Base-by-base conservation (phyloP, 1,140 invertebrate genomes). In the Diploscapter pachys region DNA sequence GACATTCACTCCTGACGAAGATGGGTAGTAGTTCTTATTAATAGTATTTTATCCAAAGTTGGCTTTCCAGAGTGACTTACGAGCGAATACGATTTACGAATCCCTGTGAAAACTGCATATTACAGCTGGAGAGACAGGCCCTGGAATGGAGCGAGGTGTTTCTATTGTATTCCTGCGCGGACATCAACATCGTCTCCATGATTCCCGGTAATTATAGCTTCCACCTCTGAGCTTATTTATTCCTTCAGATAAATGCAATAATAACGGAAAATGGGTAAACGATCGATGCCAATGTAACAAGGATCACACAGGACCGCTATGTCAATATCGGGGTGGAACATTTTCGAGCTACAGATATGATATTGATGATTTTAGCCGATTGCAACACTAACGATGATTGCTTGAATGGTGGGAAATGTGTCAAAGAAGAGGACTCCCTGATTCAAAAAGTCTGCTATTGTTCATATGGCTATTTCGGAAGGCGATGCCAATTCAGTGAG, bases 131-230 rank as follows among this genome's bases (percentile, higher is more conserved):
- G 6, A 88, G 94, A 1, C 92, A 96, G 86, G 94, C 94, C 0
- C 89, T 90, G 31, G 94, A 98, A 88, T 96, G 93, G 93, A 90
- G 91, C 2, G 61, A 70, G 51, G 90, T 87, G 79, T 96, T 95
- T 85, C 88, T 90, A 78, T 96, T 97, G 87, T 95, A 93, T 92
- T 94, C 93, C 0, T 98, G 95, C 83, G 92, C 94, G 3, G 95
- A 98, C 87, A 91, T 98, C 63, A 93, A 96, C 82, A 92, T 97
- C 78, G 89, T 87, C 51, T 79, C 64, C 68, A 74, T 57, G 71
- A 73, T 51, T 59, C 54, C 9, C 13, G 9, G 49, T 8, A 62
- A 52, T 63, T 52, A 82, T 51, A 11, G 56, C 11, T 57, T 2
- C 5, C 49, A 11, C 5, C 50, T 31, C 31, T 31, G 31, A 31